These are phyloP conservation scores for Diglossa cyanea DNA, from an alignment of 2,797 vertebrate genomes.

Conservation along the genomic window DNA sequence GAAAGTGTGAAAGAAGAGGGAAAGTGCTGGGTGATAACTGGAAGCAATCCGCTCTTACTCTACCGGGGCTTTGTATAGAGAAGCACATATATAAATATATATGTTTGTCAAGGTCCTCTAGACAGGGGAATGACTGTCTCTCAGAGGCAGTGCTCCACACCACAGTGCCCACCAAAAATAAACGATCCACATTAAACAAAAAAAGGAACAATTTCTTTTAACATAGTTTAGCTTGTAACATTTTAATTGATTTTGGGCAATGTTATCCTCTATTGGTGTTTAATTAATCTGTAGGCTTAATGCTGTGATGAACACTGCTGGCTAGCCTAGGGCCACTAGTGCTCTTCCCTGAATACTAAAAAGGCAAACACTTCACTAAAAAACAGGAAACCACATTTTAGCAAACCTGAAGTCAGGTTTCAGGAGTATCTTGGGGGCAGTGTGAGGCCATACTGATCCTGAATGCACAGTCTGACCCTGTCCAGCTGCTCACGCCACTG, in stretches of 20 bases:
- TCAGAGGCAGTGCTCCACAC: neutral
- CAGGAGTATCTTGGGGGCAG: neutral
- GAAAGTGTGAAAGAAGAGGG: slow-evolving; percentile 16
- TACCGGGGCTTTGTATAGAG: neutral
- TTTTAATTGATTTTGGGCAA: neutral
- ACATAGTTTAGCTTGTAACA: neutral
- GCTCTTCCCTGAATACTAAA: neutral
- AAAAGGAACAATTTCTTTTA: neutral
- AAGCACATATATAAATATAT: neutral
- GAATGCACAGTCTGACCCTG: neutral
- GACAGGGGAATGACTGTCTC: neutral
- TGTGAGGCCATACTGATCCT: neutral
- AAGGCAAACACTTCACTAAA: neutral
- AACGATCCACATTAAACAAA: neutral
- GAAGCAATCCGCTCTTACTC: neutral
- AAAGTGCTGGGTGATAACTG: neutral
- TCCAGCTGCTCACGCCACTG: neutral
- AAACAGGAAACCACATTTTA: slow-evolving; percentile 44
- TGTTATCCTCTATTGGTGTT: neutral
- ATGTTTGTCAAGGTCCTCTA: neutral
- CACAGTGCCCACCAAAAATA: neutral
- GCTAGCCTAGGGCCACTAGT: neutral
- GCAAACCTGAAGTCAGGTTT: neutral
- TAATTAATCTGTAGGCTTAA: neutral
- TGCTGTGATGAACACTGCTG: neutral